phyloP scores from a whole-genome alignment of 2,797 vertebrate species.

The Lepus oiostolus region DNA sequence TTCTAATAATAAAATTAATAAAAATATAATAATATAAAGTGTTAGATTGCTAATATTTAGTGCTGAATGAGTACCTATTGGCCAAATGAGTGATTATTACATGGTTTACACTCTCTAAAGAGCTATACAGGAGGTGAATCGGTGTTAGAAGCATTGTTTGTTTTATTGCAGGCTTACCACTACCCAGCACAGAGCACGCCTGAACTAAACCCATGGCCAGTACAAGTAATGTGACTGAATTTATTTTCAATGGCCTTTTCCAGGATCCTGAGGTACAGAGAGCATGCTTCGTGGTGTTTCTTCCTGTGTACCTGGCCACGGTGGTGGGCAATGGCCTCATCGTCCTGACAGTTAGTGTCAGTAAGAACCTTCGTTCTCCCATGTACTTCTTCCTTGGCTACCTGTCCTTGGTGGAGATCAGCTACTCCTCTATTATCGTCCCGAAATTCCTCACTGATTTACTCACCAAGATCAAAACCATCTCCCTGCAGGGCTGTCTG shows the following conservation, averaged over 20 bases:
- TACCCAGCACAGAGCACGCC: background rate
- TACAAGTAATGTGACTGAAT: conserved; percentile 41
- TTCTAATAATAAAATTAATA: background rate
- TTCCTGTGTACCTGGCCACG: conserved; percentile 63
- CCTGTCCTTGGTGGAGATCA: conserved; percentile 75
- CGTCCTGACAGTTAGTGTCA: conserved; percentile 13
- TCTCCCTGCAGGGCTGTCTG: conserved; percentile 56
- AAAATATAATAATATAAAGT: background rate
- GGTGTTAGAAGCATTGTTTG: background rate
- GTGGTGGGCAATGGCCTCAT: conserved; percentile 78
- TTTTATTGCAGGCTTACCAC: conserved; percentile 1
- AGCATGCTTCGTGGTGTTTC: conserved; percentile 68
- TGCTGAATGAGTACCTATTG: background rate
- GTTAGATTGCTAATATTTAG: background rate
- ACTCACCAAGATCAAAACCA: too few species aligned
- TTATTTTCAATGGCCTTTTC: conserved; percentile 73
- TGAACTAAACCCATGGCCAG: background rate
- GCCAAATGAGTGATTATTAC: too few species aligned
- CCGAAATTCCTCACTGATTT: background rate
- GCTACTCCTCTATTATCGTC: conserved; percentile 68
- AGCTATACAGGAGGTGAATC: background rate
- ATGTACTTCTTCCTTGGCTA: conserved; percentile 81
- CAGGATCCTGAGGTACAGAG: conserved; percentile 66
- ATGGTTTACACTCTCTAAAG: too few species aligned
- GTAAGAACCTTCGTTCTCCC: conserved; percentile 56